Evolutionary conservation across 2,888 invertebrate genomes (phyloP), one percentile per base, ranked within the genome.

Genomic region (Tinea semifulvella): DNA sequence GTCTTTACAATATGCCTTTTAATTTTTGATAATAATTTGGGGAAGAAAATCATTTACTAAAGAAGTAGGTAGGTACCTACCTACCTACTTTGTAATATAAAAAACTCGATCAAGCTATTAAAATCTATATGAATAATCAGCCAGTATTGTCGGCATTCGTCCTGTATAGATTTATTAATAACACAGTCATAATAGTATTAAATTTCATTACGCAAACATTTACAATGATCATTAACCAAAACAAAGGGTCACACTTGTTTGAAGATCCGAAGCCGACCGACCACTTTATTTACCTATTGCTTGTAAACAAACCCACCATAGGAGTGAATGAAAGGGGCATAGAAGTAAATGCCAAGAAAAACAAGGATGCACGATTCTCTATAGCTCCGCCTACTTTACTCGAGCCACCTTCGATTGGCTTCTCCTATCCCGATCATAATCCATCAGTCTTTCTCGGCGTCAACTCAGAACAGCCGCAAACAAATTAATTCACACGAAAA

Each of bases 391-490:
- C 79, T 68, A 63, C 48, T 52, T 50, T 49, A 50, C 56, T 48
- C 58, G 54, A 58, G 52, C 52, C 64, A 51, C 49, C 63, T 57
- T 65, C 64, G 70, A 77, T 76, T 77, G 77, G 79, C 59, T 65
- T 75, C 60, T 51, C 18, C 27, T 46, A 53, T 17, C 53, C 49
- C 64, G 64, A 70, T 67, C 68, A 62, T 52, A 57, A 60, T 58
- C 67, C 68, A 74, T 71, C 76, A 79, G 79, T 79, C 72, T 69
- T 63, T 67, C 65, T 57, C 52, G 59, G 70, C 63, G 58, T 61
- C n/a, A 10, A 43, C 13, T 7, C 42, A 2, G 3, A 4, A 25
- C 26, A 22, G 40, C 20, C 22, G 22, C 1, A 2, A 25, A 42
- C 42, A 42, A 42, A 42, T 42, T 42, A 27, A 42, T 27, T 31